Conservation (phyloP, 2,797 vertebrate species). For the Notolepis coatsorum region DNA sequence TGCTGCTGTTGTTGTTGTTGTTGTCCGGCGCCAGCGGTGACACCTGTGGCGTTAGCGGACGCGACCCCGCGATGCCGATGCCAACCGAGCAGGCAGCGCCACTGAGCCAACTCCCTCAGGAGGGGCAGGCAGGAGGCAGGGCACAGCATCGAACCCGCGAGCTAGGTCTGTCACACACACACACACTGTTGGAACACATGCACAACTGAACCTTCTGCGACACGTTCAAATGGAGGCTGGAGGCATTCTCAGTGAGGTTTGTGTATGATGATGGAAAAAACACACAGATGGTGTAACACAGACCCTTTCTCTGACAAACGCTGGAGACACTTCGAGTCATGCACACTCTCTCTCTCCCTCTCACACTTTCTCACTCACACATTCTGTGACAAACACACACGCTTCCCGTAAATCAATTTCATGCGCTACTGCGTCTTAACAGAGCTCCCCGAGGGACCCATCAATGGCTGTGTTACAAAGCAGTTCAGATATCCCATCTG, state of each 20-base stretch:
- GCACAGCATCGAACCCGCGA: slow-evolving; percentile 69
- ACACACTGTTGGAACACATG: neutral
- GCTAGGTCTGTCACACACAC: neutral
- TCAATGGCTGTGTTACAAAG: slow-evolving; percentile 3
- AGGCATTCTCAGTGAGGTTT: no score
- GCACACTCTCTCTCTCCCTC: neutral
- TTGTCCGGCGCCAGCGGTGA: slow-evolving; percentile 29
- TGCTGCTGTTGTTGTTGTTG: slow-evolving; percentile 17
- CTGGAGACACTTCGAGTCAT: no score
- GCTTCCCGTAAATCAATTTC: slow-evolving; percentile 22
- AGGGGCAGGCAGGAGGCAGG: slow-evolving; percentile 80
- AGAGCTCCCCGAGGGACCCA: neutral
- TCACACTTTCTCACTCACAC: neutral
- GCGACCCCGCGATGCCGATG: slow-evolving; percentile 63
- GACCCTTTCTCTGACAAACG: neutral
- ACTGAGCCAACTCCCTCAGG: slow-evolving; percentile 80
- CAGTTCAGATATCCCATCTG: neutral
- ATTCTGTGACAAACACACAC: slow-evolving; percentile 20
- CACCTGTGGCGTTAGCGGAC: slow-evolving; percentile 30
- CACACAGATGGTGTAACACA: neutral
- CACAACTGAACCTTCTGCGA: neutral
- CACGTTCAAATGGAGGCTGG: neutral
- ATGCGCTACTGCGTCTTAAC: slow-evolving; percentile 20
- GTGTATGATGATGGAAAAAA: no score
- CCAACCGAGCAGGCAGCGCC: slow-evolving; percentile 80